Conservation (phyloP, 2,888 invertebrate genomes). For the Cheilosia soror region DNA sequence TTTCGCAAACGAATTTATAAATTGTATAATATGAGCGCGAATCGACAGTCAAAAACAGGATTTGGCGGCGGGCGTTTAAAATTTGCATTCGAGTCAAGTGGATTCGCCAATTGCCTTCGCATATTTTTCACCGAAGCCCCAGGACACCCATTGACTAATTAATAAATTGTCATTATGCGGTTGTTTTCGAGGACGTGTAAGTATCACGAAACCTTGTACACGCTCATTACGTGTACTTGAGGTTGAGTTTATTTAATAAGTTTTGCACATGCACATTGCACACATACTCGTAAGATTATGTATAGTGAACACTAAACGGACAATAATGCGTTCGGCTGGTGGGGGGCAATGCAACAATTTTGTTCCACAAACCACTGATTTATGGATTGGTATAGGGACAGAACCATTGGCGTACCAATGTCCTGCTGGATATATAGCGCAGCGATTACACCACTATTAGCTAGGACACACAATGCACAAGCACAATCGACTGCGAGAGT, state of each 20-base stretch:
- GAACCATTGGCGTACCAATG: background rate
- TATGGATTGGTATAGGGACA: slow-evolving; percentile 41
- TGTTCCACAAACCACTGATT: slow-evolving; percentile 58
- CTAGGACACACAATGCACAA: slow-evolving; percentile 23
- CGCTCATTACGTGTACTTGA: slow-evolving; percentile 69
- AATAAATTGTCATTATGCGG: slow-evolving; percentile 71
- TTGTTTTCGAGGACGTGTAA: slow-evolving; percentile 52
- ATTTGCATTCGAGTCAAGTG: slow-evolving; percentile 71
- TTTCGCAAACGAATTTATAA: slow-evolving; percentile 74
- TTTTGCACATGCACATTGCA: slow-evolving; percentile 9
- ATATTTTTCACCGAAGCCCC: slow-evolving; percentile 44
- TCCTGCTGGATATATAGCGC: background rate
- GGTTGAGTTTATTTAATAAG: slow-evolving; percentile 71
- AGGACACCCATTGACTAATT: slow-evolving; percentile 40
- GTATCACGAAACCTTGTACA: slow-evolving; percentile 1
- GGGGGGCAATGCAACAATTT: slow-evolving; percentile 51
- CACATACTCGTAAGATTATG: slow-evolving; percentile 15
- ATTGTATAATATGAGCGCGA: slow-evolving; percentile 36
- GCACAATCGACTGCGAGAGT: slow-evolving; percentile 34
- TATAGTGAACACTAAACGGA: slow-evolving; percentile 55
- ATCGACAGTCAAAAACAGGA: background rate
- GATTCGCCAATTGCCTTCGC: slow-evolving; percentile 63
- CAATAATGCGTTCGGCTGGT: slow-evolving; percentile 5
- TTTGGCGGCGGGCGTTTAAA: slow-evolving; percentile 15
- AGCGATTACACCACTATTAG: slow-evolving; percentile 59